Base-by-base conservation (phyloP, 2,797 vertebrate genomes). In the Notamacropus eugenii region DNA sequence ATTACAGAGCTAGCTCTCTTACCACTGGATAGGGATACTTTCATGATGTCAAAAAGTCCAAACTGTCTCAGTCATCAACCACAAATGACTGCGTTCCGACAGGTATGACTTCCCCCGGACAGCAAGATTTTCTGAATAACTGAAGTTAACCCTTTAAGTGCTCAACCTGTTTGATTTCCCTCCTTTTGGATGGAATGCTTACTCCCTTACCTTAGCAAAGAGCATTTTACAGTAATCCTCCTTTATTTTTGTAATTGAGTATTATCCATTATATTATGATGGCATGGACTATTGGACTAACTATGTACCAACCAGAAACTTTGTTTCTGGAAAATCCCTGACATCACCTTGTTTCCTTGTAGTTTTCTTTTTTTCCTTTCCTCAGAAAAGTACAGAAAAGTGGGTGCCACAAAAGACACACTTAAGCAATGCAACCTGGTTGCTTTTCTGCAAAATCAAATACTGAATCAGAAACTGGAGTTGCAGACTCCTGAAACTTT, bases 391-490 rank as follows among this genome's bases (percentile, higher is more conserved):
- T 10, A 16, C 74, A 55, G 54, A 93, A 27, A 13, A 92, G 14
- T 40, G 27, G 1, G 54, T 54, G 90, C 10, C n/a, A 0, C 87
- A 34, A 13, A 46, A 40, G 55, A 87, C n/a, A 90, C 27, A 55
- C 29, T 28, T 29, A 50, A 54, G 54, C 11, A 50, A 3, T 57
- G 62, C 87, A 54, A 87, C 3, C n/a, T 50, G 92, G 55, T 92
- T 59, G 3, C 56, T 96, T 90, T 87, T 91, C 67, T 90, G 93
- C 91, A 90, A 74, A 82, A 92, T 62, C 13, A 91, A 58, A 92
- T 5, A 90, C 1, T 59, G 34, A 50, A 31, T 87, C 93, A 58
- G 0, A 74, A 90, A 55, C 54, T n/a, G 56, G 95, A 92, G n/a
- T 54, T 55, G 11, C 16, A 90, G 31, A 95, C 87, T 24, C 34